Base-by-base conservation (phyloP, 1,140 invertebrate species). In the Bombus superbus region DNA sequence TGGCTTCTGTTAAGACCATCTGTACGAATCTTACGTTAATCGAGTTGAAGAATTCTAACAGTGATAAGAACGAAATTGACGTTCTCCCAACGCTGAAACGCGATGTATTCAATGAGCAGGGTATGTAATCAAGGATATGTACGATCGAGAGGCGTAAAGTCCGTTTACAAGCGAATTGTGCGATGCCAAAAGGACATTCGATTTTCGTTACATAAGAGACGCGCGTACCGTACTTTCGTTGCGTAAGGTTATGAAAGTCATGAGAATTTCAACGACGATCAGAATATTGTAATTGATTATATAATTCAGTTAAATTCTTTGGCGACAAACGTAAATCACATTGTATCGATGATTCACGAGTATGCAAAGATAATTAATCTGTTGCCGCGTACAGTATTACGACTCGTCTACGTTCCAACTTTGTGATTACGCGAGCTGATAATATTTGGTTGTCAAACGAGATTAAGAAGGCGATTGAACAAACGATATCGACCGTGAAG, bases 221-320 rank as follows among this genome's bases (percentile, higher is more conserved):
- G 32, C 38, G 47, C 25, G 64, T 18, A 85, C 76, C 72, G 62
- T 40, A 38, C 53, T 40, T 35, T 69, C 38, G 68, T 88, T 89
- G 73, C 87, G 83, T 62, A 88, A 88, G 64, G 35, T 76, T 82
- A 88, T 62, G 83, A 89, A 89, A 89, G 83, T 82, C 64, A n/a
- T 71, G 71, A 66, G 83, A 81, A 85, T 81, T 81, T 85, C 35
- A 79, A 59, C 66, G 59, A 4, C 57, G 79, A 59, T 64, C 72
- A 73, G 44, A 82, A 88, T 73, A 77, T 88, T 78, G 79, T 88
- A 88, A 86, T 82, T 82, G 53, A 88, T 89, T 89, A 59, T 38
- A 68, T 83, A 86, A 89, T 72, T 80, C n/a, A 76, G 38, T 69
- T 42, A 80, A 64, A 79, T 81, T 59, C 10, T 42, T 59, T 32